Percentiles rank a stretch among this genome's conserved stretches.
Evolutionary conservation across 1,140 invertebrate genomes (phyloP).

Genomic region (Lasioglossum albipes): DNA sequence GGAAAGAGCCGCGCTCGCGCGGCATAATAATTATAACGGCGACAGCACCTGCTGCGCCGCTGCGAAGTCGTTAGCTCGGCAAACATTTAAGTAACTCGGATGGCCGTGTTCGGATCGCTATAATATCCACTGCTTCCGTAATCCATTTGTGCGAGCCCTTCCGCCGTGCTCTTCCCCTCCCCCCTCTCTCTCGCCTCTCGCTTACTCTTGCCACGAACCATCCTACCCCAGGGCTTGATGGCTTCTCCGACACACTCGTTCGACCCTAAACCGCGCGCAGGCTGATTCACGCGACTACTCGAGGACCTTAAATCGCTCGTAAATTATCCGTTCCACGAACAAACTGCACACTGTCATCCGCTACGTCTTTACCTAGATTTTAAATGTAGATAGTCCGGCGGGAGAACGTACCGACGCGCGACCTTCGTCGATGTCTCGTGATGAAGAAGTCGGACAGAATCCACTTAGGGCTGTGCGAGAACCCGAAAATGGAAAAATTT

Average conservation of each 20-base stretch:
- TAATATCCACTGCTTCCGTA: constrained; percentile 72
- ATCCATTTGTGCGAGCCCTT: constrained; percentile 68
- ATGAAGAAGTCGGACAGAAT: too few species aligned
- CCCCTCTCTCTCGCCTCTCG: constrained; percentile 8
- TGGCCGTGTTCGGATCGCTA: constrained; percentile 64
- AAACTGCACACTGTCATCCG: neutral
- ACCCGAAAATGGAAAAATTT: too few species aligned
- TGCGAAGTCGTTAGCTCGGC: constrained; percentile 72
- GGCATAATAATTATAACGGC: constrained; percentile 70
- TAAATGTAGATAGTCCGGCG: too few species aligned
- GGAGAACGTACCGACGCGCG: too few species aligned
- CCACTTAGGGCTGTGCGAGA: too few species aligned
- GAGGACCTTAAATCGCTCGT: neutral
- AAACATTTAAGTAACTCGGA: constrained; percentile 69
- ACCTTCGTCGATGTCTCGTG: too few species aligned
- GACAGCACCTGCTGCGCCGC: constrained; percentile 70
- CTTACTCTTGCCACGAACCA: neutral
- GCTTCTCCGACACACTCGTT: too few species aligned
- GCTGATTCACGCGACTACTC: neutral
- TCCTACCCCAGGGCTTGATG: too few species aligned
- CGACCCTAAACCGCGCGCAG: neutral
- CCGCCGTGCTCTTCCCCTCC: constrained; percentile 36
- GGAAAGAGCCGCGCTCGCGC: constrained; percentile 52
- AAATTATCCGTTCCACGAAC: neutral
- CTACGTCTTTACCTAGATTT: neutral